Conservation (phyloP, 2,888 invertebrate genomes). For the Drosophila buzzatii region DNA sequence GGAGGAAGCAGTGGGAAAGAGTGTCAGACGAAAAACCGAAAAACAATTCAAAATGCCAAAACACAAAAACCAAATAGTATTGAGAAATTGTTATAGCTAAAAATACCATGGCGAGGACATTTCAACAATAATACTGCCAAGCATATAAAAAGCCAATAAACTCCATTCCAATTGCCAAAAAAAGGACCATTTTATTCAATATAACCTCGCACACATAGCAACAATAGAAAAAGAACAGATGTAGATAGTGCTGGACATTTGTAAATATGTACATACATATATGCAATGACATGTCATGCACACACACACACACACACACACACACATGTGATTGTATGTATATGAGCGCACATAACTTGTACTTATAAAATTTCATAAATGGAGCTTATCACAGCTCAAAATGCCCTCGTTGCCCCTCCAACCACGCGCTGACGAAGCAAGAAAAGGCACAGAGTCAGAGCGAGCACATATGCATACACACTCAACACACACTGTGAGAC, state of each 20-base stretch:
- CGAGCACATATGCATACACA: constrained; percentile 21
- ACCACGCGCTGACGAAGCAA: constrained; percentile 35
- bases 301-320: background rate
- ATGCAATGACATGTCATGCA: background rate
- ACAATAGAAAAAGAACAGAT: background rate
- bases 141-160: constrained; percentile 33
- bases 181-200: constrained; percentile 17
- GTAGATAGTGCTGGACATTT: background rate
- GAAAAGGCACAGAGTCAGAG: constrained; percentile 39
- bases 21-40: constrained; percentile 24
- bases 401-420: constrained; percentile 34
- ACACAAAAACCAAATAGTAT: constrained; percentile 29
- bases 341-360: background rate
- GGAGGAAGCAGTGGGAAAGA: constrained; percentile 1
- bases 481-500: background rate
- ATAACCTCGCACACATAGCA: constrained; percentile 2
- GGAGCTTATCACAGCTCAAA: constrained; percentile 56
- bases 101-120: constrained; percentile 51
- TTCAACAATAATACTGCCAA: constrained; percentile 37
- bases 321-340: background rate
- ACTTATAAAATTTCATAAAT: constrained; percentile 32
- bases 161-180: background rate
- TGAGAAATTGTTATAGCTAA: constrained; percentile 54
- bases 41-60: constrained; percentile 31
- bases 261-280: background rate